Base-by-base conservation (phyloP, 2,888 invertebrate species). In the Callyntrura guangdongensis region DNA sequence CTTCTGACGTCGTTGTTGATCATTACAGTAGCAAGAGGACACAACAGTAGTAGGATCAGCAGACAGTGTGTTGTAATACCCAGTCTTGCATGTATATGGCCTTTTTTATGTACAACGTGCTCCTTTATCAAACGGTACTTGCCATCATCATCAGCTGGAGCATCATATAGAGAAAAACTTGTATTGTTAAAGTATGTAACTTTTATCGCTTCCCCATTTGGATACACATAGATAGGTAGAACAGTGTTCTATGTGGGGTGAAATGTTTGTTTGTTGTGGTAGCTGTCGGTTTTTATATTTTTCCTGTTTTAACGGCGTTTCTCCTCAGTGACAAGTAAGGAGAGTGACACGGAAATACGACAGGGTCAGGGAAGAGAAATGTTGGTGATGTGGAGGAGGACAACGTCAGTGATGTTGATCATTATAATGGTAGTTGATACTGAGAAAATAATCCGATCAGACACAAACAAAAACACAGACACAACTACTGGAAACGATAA, bases 391-490 rank as follows among this genome's bases (percentile, higher is more conserved):
- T 64, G 25, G 79, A 86, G 5, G 64, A 86, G 22, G 74, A 86
- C 27, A 22, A 36, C 17, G 49, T 47, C 22, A 45, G 27, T 61
- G 45, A 61, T 59, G 27, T 56, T 86, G 72, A 86, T 86, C 85
- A 86, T 74, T 36, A 77, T 59, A 14, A 82, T 47, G 86, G 47
- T 77, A 86, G 82, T 82, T 82, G 86, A 81, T 81, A 49, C 82
- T 81, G 74, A 86, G 86, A 72, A 81, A 82, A 90, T 90, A 90
- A 90, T 90, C 89, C 89, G 89, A 90, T 90, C 89, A 85, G 83
- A 27, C 84, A 83, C 74, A 83, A 83, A 89, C 53, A 88, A 89
- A 89, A 89, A 89, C 17, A 27, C 22, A 82, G 36, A 49, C 61
- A 79, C 27, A 27, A 17, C 25, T 45, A 45, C 72, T 27, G 27